These are phyloP conservation scores for Diogma glabrata DNA, from an alignment of 2,888 invertebrate genomes.

Conservation along the genomic window DNA sequence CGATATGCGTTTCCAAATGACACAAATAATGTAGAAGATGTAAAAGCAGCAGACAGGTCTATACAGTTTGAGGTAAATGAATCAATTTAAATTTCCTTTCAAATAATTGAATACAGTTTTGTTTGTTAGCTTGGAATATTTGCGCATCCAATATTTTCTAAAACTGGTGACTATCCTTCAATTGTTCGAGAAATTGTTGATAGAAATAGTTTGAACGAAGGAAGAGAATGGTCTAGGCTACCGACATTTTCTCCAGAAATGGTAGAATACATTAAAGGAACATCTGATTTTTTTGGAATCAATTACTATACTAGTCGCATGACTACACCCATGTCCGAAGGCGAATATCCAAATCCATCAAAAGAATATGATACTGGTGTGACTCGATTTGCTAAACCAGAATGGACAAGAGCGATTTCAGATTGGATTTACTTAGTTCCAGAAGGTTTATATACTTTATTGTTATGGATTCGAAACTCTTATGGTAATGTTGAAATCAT, in stretches of 20 bases:
- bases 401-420: not conserved
- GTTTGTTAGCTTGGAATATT: slow-evolving; percentile 22
- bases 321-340: slow-evolving; percentile 9
- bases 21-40: slow-evolving; percentile 16
- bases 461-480: not conserved
- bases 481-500: not conserved
- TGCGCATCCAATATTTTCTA: slow-evolving; percentile 25
- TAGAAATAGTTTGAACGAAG: slow-evolving; percentile 27
- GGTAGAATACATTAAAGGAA: slow-evolving; percentile 15
- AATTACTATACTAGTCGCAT: slow-evolving; percentile 27
- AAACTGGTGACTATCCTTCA: slow-evolving; percentile 28
- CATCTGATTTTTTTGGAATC: slow-evolving; percentile 27
- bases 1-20: slow-evolving; percentile 23
- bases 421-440: not conserved
- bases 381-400: not conserved
- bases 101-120: slow-evolving; percentile 21
- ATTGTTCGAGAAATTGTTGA: slow-evolving; percentile 26
- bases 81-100: not conserved
- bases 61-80: not conserved
- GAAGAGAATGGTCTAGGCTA: slow-evolving; percentile 25
- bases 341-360: slow-evolving; percentile 13
- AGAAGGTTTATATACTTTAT: not conserved
- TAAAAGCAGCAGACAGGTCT: slow-evolving; percentile 11
- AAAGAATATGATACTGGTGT: not conserved
- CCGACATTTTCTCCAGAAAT: slow-evolving; percentile 12